These are phyloP conservation scores for Formicarius rufipectus DNA, from an alignment of 2,113 vertebrate genomes.

Conservation along the genomic window DNA sequence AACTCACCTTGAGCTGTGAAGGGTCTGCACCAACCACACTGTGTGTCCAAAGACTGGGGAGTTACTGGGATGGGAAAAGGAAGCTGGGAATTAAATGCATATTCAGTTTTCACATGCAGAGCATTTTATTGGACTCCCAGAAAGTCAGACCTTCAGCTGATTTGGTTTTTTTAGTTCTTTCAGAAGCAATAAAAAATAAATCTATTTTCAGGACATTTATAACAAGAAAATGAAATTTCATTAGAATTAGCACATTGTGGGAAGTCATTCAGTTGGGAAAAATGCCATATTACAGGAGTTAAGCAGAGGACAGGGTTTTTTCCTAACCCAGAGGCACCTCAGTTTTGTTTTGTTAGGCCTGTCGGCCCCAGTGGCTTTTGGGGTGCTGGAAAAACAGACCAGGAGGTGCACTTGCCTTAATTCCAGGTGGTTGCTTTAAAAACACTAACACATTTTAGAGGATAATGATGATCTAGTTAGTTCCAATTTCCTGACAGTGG, in stretches of 20 bases:
- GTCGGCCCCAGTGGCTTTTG: neutral
- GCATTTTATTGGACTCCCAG: neutral
- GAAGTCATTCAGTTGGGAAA: neutral
- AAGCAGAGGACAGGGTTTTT: neutral
- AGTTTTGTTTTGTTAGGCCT: neutral
- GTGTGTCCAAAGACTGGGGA: fast-evolving
- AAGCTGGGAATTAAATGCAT: neutral
- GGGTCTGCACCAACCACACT: neutral
- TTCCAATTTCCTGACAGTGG: neutral
- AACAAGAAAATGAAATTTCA: neutral
- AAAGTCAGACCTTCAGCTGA: neutral
- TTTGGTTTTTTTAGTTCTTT: neutral
- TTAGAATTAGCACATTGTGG: neutral
- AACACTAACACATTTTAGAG: neutral
- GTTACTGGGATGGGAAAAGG: neutral
- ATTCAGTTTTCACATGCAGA: neutral
- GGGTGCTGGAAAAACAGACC: neutral
- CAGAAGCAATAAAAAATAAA: neutral
- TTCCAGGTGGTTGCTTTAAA: neutral
- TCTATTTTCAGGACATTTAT: neutral
- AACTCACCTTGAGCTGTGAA: neutral
- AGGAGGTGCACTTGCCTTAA: neutral
- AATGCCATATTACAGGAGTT: neutral
- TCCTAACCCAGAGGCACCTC: neutral
- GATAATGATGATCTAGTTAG: neutral